phyloP scores from a whole-genome alignment of 1,140 invertebrate species.

The Mycetomoellerius zeteki region DNA sequence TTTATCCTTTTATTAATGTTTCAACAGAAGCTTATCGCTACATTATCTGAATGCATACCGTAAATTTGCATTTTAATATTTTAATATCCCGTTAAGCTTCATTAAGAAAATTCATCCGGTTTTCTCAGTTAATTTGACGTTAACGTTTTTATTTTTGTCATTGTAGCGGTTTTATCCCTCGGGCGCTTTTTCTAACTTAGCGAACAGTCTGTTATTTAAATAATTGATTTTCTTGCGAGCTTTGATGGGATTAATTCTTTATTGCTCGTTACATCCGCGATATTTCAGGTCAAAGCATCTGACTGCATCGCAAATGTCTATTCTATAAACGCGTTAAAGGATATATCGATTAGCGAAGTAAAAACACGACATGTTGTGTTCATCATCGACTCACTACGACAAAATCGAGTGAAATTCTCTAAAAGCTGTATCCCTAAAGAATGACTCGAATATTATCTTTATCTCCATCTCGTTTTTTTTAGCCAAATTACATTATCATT shows the following conservation, averaged over 20 bases:
- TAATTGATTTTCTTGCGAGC: slow-evolving; percentile 33
- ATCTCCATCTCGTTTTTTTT: neutral
- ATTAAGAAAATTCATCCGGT: neutral
- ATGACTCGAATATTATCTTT: slow-evolving; percentile 7
- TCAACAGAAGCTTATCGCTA: slow-evolving; percentile 3
- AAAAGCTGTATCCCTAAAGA: slow-evolving; percentile 13
- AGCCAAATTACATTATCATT: slow-evolving; percentile 25
- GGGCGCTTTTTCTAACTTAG: slow-evolving; percentile 3
- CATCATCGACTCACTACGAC: neutral
- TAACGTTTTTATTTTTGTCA: neutral
- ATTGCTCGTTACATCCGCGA: slow-evolving; percentile 37
- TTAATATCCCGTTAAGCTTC: neutral
- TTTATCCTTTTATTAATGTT: neutral
- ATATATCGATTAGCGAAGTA: slow-evolving; percentile 24
- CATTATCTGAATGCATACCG: neutral
- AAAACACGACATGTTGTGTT: slow-evolving; percentile 16
- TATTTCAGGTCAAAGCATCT: slow-evolving; percentile 6
- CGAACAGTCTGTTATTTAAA: slow-evolving; percentile 11
- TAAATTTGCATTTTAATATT: slow-evolving; percentile 9
- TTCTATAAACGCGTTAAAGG: slow-evolving; percentile 32
- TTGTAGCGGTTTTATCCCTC: neutral
- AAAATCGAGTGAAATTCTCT: slow-evolving; percentile 16
- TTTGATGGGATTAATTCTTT: slow-evolving; percentile 29
- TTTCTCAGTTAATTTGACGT: slow-evolving; percentile 16
- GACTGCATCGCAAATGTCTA: slow-evolving; percentile 10